phyloP scores from a whole-genome alignment of 2,797 vertebrate species.

The Amblyraja radiata region DNA sequence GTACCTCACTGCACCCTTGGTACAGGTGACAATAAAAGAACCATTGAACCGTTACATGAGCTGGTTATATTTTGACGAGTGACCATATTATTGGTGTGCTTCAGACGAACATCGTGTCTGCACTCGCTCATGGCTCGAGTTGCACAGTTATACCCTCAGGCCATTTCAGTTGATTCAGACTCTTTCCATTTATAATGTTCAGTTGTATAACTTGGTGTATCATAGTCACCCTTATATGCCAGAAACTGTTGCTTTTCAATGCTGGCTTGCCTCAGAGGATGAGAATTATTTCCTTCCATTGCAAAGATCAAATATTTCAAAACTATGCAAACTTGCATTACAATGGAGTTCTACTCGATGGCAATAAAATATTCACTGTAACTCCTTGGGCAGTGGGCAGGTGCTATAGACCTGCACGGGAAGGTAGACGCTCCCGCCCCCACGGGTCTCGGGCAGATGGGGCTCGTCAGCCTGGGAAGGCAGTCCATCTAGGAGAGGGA shows the following conservation, averaged over 20 bases:
- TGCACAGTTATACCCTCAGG: background rate
- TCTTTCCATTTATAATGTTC: background rate
- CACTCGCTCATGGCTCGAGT: background rate
- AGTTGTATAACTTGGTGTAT: background rate
- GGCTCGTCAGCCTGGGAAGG: no score
- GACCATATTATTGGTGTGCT: background rate
- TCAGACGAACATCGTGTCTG: background rate
- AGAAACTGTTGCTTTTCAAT: background rate
- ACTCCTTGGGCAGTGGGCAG: no score
- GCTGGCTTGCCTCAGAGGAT: background rate
- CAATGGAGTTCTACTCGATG: background rate
- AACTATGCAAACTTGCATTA: background rate
- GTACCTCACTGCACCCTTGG: no score
- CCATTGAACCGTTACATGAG: no score
- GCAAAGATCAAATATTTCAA: background rate
- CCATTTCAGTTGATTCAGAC: background rate
- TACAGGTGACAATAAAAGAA: no score
- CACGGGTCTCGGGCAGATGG: no score
- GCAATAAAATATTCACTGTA: background rate
- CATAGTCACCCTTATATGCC: background rate
- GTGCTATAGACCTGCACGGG: no score
- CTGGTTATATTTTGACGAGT: slow-evolving; percentile 1
- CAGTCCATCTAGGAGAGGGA: no score
- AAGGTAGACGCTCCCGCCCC: no score
- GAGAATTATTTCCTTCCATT: background rate